A percentile compares a stretch with the other conserved stretches of the same genome.
These are phyloP conservation scores for Ditylenchus weischeri DNA, from an alignment of 2,888 invertebrate genomes.

Conservation along the genomic window DNA sequence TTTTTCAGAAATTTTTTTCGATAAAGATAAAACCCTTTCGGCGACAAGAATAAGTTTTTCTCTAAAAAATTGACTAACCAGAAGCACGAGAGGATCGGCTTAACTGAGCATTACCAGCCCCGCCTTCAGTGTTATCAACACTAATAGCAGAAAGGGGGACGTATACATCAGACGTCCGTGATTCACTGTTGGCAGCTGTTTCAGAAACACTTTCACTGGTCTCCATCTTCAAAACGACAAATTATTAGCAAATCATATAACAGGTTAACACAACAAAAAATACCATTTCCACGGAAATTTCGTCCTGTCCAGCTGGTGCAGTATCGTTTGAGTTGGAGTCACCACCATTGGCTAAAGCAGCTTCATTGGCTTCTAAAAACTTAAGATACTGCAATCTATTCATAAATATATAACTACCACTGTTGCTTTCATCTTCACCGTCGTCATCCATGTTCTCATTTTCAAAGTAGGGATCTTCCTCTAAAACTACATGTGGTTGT, in stretches of 20 bases:
- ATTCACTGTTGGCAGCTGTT: neutral
- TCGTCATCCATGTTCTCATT: conserved; percentile 36
- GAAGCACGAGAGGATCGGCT: neutral
- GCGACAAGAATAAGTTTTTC: too few species aligned
- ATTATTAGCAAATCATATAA: too few species aligned
- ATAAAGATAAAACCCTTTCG: too few species aligned
- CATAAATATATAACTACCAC: neutral
- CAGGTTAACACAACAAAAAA: too few species aligned
- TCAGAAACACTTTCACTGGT: neutral
- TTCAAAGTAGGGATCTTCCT: conserved; percentile 27
- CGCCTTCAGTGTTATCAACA: neutral
- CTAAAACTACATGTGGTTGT: neutral
- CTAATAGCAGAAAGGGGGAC: neutral
- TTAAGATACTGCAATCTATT: neutral
- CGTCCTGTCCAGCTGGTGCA: conserved; percentile 16
- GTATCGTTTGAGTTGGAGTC: conserved; percentile 28
- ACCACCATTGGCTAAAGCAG: conserved; percentile 26
- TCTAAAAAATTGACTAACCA: too few species aligned
- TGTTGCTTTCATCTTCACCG: conserved; percentile 36
- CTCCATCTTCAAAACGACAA: neutral
- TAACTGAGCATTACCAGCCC: conserved; percentile 12
- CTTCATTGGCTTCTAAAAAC: conserved; percentile 6
- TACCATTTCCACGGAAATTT: conserved; percentile 13
- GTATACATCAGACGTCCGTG: conserved; percentile 5
- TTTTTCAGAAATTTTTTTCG: too few species aligned